A percentile compares a stretch with the other conserved stretches of the same genome.
These are phyloP conservation scores for Pogonomyrmex californicus DNA, from an alignment of 1,140 invertebrate species.

Conservation along the genomic window DNA sequence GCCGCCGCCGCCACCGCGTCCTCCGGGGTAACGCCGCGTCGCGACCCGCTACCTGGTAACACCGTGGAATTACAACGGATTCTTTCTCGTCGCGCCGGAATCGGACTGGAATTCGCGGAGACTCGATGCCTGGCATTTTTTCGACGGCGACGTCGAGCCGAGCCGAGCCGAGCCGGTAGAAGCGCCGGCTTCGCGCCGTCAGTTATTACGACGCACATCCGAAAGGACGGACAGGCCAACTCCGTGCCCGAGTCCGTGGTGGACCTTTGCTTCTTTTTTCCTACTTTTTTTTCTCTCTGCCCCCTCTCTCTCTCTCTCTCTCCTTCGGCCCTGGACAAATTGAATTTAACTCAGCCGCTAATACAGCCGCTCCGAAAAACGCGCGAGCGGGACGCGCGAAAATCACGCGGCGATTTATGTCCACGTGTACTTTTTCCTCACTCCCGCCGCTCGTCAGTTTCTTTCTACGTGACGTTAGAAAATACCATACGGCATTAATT, in stretches of 20 bases:
- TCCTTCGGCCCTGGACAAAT: constrained; percentile 65
- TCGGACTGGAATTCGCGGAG: constrained; percentile 71
- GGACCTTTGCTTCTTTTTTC: neutral
- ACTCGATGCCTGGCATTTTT: constrained; percentile 61
- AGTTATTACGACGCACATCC: constrained; percentile 51
- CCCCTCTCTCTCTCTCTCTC: neutral
- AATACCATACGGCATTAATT: neutral
- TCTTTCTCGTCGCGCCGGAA: constrained; percentile 67
- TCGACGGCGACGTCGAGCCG: constrained; percentile 14
- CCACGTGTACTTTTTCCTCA: constrained; percentile 17
- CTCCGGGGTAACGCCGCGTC: constrained; percentile 5
- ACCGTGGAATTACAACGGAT: constrained; percentile 68
- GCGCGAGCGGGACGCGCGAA: constrained; percentile 56
- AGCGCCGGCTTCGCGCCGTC: constrained; percentile 11
- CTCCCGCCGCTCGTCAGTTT: neutral
- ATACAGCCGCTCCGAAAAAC: constrained; percentile 67
- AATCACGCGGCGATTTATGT: constrained; percentile 72
- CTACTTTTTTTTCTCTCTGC: neutral
- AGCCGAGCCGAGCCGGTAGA: neutral
- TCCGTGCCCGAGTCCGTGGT: neutral
- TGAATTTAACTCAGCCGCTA: constrained; percentile 73
- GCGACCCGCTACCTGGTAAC: constrained; percentile 67
- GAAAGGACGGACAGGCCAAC: constrained; percentile 21
- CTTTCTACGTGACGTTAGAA: constrained; percentile 15
- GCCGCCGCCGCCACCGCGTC: neutral